Evolutionary conservation across 2,797 vertebrate genomes (phyloP).

Genomic region (Carcharodon carcharias): DNA sequence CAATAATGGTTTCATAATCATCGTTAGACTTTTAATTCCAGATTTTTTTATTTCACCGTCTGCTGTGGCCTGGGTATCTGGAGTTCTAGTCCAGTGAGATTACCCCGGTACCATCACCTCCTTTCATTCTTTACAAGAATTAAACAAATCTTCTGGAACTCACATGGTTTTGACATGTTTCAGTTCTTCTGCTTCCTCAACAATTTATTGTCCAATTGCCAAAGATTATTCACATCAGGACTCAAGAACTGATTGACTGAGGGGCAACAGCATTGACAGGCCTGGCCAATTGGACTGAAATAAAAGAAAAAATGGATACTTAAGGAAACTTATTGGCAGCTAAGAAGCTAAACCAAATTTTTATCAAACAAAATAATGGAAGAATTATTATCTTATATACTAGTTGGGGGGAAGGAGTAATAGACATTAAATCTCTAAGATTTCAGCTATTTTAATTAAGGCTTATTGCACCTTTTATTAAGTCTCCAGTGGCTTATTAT

Average conservation of each 20-base stretch:
- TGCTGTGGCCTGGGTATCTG: too few relatives aligned
- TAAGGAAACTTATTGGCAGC: background rate
- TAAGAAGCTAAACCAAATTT: background rate
- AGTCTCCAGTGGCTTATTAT: background rate
- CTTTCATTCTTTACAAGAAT: background rate
- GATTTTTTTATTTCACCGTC: too few relatives aligned
- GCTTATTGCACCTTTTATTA: background rate
- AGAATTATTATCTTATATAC: background rate
- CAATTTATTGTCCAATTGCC: background rate
- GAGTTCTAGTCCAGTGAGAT: too few relatives aligned
- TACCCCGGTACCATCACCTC: too few relatives aligned
- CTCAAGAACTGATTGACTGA: background rate
- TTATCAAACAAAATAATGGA: background rate
- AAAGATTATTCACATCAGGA: background rate
- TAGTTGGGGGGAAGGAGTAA: background rate
- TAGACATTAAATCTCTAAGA: background rate
- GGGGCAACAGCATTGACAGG: background rate
- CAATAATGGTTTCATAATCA: too few relatives aligned
- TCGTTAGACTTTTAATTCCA: too few relatives aligned
- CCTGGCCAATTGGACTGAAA: background rate
- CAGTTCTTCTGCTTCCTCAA: background rate
- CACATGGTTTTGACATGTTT: background rate
- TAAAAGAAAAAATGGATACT: background rate
- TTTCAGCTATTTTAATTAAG: background rate
- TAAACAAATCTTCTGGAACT: background rate